Conservation (phyloP, 2,888 invertebrate genomes). For the Cryptocephalus moraei region DNA sequence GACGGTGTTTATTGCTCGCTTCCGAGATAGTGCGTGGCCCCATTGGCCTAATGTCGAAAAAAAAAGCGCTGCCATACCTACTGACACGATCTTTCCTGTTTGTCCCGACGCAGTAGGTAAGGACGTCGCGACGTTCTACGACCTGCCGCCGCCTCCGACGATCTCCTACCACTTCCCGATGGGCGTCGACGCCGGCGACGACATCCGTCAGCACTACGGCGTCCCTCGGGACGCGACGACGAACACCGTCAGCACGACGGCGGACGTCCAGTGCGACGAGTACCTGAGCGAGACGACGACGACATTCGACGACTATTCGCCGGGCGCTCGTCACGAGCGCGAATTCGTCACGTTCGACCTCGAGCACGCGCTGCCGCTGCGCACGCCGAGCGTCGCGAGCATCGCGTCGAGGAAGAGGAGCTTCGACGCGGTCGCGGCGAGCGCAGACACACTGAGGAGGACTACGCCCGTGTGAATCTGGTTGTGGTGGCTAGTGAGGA, state of each 20-base stretch:
- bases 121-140: constrained; percentile 47
- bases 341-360: constrained; percentile 63
- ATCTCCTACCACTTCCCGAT: constrained; percentile 50
- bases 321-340: constrained; percentile 47
- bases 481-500: constrained; percentile 2
- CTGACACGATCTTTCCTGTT: constrained; percentile 34
- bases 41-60: too few species aligned
- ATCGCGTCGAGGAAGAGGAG: constrained; percentile 26
- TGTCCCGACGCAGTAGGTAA: constrained; percentile 46
- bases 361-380: constrained; percentile 42
- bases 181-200: constrained; percentile 18
- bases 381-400: constrained; percentile 31
- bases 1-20: too few species aligned
- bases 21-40: too few species aligned
- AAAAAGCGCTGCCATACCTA: too few species aligned
- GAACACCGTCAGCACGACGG: constrained; percentile 54
- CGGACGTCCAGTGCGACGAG: constrained; percentile 42
- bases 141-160: constrained; percentile 57
- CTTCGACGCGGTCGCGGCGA: constrained; percentile 28
- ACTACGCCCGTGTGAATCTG: constrained; percentile 46
- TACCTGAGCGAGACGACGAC: constrained; percentile 24
- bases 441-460: constrained; percentile 45
- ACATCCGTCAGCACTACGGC: constrained; percentile 9
- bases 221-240: constrained; percentile 52
- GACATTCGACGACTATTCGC: constrained; percentile 44